Percentiles rank a stretch among this genome's conserved stretches.
These are phyloP conservation scores for Armadillidium nasatum DNA, from an alignment of 1,140 invertebrate genomes.

Conservation along the genomic window DNA sequence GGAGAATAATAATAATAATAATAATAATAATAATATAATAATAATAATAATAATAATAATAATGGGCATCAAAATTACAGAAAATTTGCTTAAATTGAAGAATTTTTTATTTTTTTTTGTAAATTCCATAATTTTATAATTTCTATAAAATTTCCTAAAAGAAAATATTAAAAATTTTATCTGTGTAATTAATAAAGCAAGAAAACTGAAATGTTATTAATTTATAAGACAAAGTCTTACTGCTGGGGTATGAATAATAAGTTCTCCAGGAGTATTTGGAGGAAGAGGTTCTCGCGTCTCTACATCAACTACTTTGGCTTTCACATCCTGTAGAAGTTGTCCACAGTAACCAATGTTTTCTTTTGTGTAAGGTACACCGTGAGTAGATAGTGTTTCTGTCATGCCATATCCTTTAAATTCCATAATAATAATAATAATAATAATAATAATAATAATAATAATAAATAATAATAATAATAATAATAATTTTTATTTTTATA, in stretches of 20 bases:
- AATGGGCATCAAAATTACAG: too few relatives aligned
- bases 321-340: constrained; percentile 16
- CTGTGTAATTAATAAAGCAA: too few relatives aligned
- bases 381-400: constrained; percentile 8
- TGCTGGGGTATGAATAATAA: neutral
- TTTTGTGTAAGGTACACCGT: neutral
- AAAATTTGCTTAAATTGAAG: too few relatives aligned
- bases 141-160: neutral
- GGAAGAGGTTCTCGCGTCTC: constrained; percentile 8
- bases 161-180: too few relatives aligned
- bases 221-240: neutral
- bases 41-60: too few relatives aligned
- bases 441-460: too few relatives aligned
- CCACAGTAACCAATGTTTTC: constrained; percentile 17
- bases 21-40: too few relatives aligned
- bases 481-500: too few relatives aligned
- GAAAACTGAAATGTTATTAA: neutral
- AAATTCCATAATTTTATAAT: too few relatives aligned
- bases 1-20: too few relatives aligned
- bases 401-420: neutral
- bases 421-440: neutral
- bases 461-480: too few relatives aligned
- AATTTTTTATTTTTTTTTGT: too few relatives aligned
- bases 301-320: constrained; percentile 22
- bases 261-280: constrained; percentile 6